Evolutionary conservation across 2,113 vertebrate species (phyloP).

Genomic region (Nibea albiflora): DNA sequence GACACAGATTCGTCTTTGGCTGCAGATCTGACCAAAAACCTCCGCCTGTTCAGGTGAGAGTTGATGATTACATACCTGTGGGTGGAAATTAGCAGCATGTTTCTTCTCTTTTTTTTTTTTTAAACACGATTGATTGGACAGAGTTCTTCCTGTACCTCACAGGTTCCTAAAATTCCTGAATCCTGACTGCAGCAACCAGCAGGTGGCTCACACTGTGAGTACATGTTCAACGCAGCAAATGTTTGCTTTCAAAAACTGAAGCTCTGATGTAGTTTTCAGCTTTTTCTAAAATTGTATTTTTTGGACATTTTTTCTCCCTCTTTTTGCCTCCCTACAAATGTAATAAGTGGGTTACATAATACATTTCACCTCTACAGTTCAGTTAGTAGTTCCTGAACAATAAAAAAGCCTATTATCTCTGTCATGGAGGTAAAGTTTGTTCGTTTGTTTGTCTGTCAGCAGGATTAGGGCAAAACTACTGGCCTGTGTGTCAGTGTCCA

Average conservation of each 20-base stretch:
- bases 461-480: too few relatives aligned
- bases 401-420: too few relatives aligned
- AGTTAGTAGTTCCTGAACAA: neutral
- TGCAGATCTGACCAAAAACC: slow-evolving; percentile 55
- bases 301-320: too few relatives aligned
- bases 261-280: neutral
- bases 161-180: slow-evolving; percentile 76
- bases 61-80: neutral
- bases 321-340: too few relatives aligned
- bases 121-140: neutral
- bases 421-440: too few relatives aligned
- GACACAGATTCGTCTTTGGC: slow-evolving; percentile 63
- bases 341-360: neutral
- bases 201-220: slow-evolving; percentile 60
- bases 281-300: too few relatives aligned
- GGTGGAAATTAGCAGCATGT: neutral
- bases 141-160: neutral
- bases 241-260: neutral
- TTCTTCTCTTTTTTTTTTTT: neutral
- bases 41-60: slow-evolving; percentile 68
- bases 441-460: too few relatives aligned
- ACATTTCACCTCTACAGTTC: neutral
- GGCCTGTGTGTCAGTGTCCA: too few relatives aligned
- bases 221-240: neutral
- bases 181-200: slow-evolving; percentile 27